Conservation (phyloP, 2,113 vertebrate genomes). For the Orientallactaga bullata region DNA sequence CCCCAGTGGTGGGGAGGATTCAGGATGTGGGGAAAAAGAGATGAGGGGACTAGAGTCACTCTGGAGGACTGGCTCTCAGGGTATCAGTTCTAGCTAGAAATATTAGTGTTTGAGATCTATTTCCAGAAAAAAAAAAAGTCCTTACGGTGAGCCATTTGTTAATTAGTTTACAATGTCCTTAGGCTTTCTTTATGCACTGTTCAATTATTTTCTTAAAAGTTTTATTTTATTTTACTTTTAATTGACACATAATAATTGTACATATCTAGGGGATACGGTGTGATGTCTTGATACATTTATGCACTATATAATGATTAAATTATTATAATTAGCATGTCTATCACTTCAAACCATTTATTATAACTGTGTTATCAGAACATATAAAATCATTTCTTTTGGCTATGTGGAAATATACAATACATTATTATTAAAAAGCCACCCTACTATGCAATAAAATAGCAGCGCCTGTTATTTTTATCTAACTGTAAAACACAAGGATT, state of each 20-base stretch:
- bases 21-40: not conserved
- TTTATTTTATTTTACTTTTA: constrained; percentile 4
- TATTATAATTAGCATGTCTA: not conserved
- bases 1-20: not conserved
- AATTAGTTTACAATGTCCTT: constrained; percentile 6
- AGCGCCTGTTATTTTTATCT: too few species aligned
- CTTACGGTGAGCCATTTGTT: not conserved
- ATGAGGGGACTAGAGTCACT: not conserved
- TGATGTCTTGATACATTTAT: not conserved
- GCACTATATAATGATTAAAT: not conserved
- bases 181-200: not conserved
- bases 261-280: not conserved
- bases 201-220: not conserved
- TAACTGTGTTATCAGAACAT: not conserved
- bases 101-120: not conserved
- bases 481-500: not conserved
- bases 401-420: not conserved
- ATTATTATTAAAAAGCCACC: not conserved
- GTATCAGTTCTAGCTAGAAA: not conserved
- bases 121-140: not conserved
- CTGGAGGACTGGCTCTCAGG: not conserved
- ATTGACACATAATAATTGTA: not conserved
- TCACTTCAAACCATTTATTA: not conserved
- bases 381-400: not conserved
- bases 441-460: not conserved